Evolutionary conservation across 2,888 invertebrate species (phyloP).

Genomic region (Matsumyia berberina): DNA sequence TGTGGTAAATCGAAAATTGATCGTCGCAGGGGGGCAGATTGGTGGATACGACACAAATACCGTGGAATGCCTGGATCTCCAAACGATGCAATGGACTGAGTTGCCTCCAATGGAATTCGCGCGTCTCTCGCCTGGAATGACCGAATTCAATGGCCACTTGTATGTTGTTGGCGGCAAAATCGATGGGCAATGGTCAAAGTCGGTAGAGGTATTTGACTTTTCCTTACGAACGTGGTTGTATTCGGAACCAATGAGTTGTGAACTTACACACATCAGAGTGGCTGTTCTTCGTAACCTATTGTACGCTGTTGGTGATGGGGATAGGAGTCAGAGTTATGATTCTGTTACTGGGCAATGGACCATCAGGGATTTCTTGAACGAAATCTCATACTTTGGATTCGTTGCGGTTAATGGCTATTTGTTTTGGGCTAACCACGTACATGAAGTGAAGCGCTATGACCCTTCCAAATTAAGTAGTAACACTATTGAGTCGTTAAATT

Average conservation of each 20-base stretch:
- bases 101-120: constrained; percentile 43
- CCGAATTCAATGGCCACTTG: constrained; percentile 32
- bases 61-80: constrained; percentile 41
- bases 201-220: constrained; percentile 46
- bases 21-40: constrained; percentile 37
- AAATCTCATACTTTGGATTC: neutral
- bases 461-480: too few species aligned
- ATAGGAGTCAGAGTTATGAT: constrained; percentile 11
- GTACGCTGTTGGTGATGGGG: constrained; percentile 11
- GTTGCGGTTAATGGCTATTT: too few species aligned
- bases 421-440: too few species aligned
- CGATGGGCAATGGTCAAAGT: neutral
- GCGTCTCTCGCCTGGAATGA: constrained; percentile 21
- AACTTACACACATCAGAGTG: constrained; percentile 1
- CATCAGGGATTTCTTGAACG: neutral
- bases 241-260: neutral
- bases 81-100: constrained; percentile 42
- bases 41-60: constrained; percentile 4
- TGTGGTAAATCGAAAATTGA: constrained; percentile 10
- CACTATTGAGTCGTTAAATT: too few species aligned
- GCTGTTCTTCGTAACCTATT: neutral
- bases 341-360: constrained; percentile 10
- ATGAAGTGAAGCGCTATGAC: too few species aligned
- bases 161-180: constrained; percentile 36
- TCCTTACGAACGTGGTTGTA: constrained; percentile 14